Conservation (phyloP, 2,797 vertebrate genomes). For the Danio tinwini region DNA sequence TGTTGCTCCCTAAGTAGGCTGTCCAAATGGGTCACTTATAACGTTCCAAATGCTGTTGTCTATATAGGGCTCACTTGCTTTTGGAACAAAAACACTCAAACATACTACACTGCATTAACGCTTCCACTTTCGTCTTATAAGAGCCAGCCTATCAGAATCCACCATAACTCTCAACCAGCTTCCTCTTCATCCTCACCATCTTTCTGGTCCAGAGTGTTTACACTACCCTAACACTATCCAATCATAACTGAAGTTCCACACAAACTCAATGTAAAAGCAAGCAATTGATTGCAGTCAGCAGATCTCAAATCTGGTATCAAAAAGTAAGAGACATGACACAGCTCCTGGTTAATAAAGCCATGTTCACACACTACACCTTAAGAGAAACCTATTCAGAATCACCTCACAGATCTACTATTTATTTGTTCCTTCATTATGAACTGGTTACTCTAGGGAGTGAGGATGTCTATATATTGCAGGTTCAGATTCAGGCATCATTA, state of each 20-base stretch:
- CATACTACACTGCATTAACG: conserved; percentile 7
- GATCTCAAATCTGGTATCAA: background rate
- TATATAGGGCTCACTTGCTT: conserved; percentile 14
- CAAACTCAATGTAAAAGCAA: background rate
- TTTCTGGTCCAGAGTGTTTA: conserved; percentile 5
- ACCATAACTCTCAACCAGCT: conserved; percentile 18
- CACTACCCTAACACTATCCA: background rate
- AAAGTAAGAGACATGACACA: background rate
- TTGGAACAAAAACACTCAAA: conserved; percentile 35
- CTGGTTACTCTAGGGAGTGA: background rate
- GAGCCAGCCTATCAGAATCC: conserved; percentile 33
- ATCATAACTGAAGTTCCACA: background rate
- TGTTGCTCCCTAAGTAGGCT: background rate
- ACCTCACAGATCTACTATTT: background rate
- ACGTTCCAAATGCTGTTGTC: background rate
- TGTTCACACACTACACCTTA: background rate
- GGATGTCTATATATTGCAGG: background rate
- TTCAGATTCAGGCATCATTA: background rate
- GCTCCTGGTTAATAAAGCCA: conserved; percentile 10
- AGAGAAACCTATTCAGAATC: background rate
- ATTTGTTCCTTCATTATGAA: background rate
- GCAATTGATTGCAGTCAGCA: background rate
- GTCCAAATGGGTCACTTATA: background rate
- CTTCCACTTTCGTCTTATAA: conserved; percentile 23
- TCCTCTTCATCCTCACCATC: conserved; percentile 17